phyloP scores from a whole-genome alignment of 2,888 invertebrate species.

The Syrista parreyssii region DNA sequence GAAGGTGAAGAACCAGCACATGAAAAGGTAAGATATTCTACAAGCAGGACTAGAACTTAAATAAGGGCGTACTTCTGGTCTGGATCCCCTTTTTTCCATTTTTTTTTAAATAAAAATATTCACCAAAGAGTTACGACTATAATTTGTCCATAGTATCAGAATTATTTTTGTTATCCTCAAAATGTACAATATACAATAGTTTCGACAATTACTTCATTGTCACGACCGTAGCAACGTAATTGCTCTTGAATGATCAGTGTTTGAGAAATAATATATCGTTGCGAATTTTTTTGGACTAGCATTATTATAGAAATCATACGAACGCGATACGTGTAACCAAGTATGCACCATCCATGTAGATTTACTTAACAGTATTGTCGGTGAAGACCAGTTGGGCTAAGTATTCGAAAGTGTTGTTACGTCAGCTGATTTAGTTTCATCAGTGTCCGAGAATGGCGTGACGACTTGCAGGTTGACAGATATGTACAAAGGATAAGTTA shows the following conservation, averaged over 20 bases:
- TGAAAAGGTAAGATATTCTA: background rate
- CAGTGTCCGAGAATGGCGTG: conserved; percentile 65
- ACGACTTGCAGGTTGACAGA: conserved; percentile 77
- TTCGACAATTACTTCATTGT: background rate
- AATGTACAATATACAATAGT: background rate
- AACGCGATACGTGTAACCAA: background rate
- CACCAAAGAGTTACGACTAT: background rate
- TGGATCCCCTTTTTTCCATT: background rate
- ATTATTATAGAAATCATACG: background rate
- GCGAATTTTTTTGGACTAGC: conserved; percentile 1
- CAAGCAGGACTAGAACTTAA: background rate
- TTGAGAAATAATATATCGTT: background rate
- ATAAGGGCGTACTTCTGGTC: background rate
- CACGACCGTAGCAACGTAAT: background rate
- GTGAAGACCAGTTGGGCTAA: conserved; percentile 29
- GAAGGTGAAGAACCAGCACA: conserved; percentile 1
- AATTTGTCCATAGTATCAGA: background rate
- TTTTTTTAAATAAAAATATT: background rate
- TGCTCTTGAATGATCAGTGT: background rate
- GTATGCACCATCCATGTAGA: conserved; percentile 1
- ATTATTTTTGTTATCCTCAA: background rate
- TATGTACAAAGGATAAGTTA: conserved; percentile 76
- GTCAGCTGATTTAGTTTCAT: conserved; percentile 47
- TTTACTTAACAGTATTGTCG: background rate
- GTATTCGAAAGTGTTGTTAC: conserved; percentile 42